phyloP scores from a whole-genome alignment of 2,797 vertebrate species.

The Melopsittacus undulatus region DNA sequence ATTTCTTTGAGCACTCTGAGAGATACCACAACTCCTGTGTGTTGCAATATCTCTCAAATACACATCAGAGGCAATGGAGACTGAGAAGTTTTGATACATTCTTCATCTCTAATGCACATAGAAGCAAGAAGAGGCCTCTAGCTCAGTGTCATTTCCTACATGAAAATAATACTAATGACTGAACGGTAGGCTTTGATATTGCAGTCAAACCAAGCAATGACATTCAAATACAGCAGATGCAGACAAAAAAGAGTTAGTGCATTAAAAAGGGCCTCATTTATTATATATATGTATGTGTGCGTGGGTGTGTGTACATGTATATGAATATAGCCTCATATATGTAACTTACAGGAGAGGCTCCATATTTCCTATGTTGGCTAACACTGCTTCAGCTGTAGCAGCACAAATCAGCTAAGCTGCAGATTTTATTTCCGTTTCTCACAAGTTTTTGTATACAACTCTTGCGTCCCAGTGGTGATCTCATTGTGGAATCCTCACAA shows the following conservation, averaged over 20 bases:
- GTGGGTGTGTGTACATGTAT: neutral
- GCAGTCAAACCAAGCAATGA: neutral
- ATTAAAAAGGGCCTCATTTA: neutral
- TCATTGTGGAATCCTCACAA: neutral
- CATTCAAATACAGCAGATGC: neutral
- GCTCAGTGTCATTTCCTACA: neutral
- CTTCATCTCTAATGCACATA: neutral
- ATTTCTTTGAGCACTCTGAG: neutral
- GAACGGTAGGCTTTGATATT: neutral
- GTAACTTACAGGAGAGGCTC: neutral
- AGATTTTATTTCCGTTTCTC: neutral
- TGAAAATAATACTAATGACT: neutral
- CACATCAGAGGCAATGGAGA: neutral
- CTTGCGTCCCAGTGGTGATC: neutral
- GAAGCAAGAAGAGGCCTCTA: neutral
- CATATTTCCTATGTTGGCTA: neutral
- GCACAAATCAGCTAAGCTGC: neutral
- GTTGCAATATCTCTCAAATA: neutral
- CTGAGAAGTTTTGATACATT: neutral
- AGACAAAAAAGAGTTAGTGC: accelerated
- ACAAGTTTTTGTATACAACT: neutral
- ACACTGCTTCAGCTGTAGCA: neutral
- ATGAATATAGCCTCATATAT: neutral
- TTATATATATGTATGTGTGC: too few relatives aligned
- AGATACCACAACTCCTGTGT: neutral